Evolutionary conservation across 1,140 invertebrate genomes (phyloP), one percentile per base, ranked within the genome.

Genomic region (Cylas formicarius): DNA sequence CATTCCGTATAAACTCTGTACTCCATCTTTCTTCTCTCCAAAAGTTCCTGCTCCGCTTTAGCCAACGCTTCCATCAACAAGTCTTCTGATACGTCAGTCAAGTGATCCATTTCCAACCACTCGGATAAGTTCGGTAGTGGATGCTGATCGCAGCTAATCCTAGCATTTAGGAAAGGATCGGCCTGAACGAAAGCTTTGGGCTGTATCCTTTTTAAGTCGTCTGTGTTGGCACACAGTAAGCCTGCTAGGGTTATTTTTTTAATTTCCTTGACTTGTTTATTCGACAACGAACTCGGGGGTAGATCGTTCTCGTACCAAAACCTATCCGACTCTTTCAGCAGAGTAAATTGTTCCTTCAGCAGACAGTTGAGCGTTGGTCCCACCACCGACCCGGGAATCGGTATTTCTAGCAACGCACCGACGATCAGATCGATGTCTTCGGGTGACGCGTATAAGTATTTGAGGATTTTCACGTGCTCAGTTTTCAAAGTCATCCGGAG

Each of bases 251-350:
- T 82, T 0, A 84, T 78, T 63, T 90, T 89, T 44, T 87, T 76
- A 26, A 97, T 82, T 50, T 94, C 88, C 33, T 78, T 74, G 1
- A 99, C 68, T 67, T 99, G 95, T 34, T 82, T 81, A 40, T 74
- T 55, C 6, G 72, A 81, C 46, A 95, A 78, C 6, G 88, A 81
- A 1, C 89, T 90, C 0, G 90, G 90, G 0, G 90, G 88, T 21
- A 94, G 75, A 61, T 95, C 91, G 61, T 95, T 95, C 66, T 96
- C 91, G 56, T 93, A 96, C 90, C 91, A 97, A 59, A 92, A 96
- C 39, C 92, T 75, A 69, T 93, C 89, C 21, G 86, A 84, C 55
- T 82, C 77, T 48, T 86, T 79, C 1, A 89, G 63, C 36, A 82
- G 78, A 17, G 77, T 73, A 53, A 93, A 90, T 59, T 95, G 90